Evolutionary conservation across 2,888 invertebrate species (phyloP).

Genomic region (Caprella mutica): DNA sequence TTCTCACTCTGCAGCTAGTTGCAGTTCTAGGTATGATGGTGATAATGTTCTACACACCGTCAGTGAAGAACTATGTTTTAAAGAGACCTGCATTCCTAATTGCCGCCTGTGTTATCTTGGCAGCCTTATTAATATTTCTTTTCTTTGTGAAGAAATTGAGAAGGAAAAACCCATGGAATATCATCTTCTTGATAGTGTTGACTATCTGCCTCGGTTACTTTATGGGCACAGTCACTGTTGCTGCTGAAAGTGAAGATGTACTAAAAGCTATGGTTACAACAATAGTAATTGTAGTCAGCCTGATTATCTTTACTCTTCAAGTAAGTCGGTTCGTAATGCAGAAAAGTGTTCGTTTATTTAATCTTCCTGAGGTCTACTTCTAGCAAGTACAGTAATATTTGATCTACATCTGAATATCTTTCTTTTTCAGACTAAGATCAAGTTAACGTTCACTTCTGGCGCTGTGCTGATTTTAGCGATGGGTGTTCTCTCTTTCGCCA

Average conservation of each 20-base stretch:
- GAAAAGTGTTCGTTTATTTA: too few species aligned
- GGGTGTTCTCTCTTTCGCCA: constrained; percentile 65
- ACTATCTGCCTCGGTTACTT: constrained; percentile 71
- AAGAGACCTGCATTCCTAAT: constrained; percentile 13
- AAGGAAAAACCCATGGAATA: constrained; percentile 72
- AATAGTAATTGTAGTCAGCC: constrained; percentile 64
- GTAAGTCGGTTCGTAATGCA: too few species aligned
- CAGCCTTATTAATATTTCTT: constrained; percentile 27
- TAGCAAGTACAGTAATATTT: too few species aligned
- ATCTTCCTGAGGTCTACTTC: too few species aligned
- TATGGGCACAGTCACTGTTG: constrained; percentile 58
- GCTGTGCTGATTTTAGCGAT: constrained; percentile 61
- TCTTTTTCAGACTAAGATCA: constrained; percentile 66
- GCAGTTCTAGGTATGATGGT: constrained; percentile 67
- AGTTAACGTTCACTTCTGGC: constrained; percentile 69
- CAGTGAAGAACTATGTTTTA: constrained; percentile 10
- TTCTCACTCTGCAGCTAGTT: too few species aligned
- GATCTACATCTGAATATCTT: too few species aligned
- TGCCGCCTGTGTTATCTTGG: constrained; percentile 18
- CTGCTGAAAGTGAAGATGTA: constrained; percentile 54
- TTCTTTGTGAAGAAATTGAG: constrained; percentile 42
- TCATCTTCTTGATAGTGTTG: constrained; percentile 73
- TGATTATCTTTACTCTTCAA: constrained; percentile 81
- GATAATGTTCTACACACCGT: constrained; percentile 49
- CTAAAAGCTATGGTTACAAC: constrained; percentile 82